A percentile compares a stretch with the other conserved stretches of the same genome.
These are phyloP conservation scores for Anagyrus pseudococci DNA, from an alignment of 2,888 invertebrate genomes.

Conservation along the genomic window DNA sequence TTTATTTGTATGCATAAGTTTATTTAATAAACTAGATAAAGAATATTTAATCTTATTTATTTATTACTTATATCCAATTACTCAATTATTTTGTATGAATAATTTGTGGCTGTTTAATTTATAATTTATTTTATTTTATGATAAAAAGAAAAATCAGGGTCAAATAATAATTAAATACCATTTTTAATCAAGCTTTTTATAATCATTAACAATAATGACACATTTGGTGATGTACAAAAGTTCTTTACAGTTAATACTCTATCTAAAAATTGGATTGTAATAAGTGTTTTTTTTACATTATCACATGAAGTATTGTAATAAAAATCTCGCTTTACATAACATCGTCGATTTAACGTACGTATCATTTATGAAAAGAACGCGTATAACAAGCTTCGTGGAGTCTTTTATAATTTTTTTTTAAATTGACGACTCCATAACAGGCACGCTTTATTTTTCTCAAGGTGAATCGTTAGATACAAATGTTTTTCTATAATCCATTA, in stretches of 20 bases:
- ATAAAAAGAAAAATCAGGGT: not conserved
- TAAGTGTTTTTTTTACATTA: conserved; percentile 51
- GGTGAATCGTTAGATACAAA: conserved; percentile 23
- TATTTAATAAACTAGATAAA: not conserved
- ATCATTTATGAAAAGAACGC: conserved; percentile 43
- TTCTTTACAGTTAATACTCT: conserved; percentile 43
- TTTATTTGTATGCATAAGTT: not conserved
- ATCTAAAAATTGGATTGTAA: conserved; percentile 45
- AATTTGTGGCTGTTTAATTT: not conserved
- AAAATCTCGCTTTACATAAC: conserved; percentile 48
- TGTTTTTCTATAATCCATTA: conserved; percentile 33
- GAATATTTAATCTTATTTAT: no score
- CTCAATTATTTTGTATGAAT: not conserved
- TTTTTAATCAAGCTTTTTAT: conserved; percentile 21
- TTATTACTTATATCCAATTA: not conserved
- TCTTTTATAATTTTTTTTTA: conserved; percentile 25
- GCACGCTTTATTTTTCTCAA: conserved; percentile 35
- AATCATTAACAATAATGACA: conserved; percentile 37
- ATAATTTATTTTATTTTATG: not conserved
- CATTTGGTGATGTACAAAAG: conserved; percentile 44
- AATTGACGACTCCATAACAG: conserved; percentile 38
- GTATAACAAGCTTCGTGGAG: conserved; percentile 28
- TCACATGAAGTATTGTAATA: conserved; percentile 50
- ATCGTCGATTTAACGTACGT: conserved; percentile 43
- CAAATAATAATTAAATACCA: not conserved